A percentile compares a stretch with the other conserved stretches of the same genome.
These are phyloP conservation scores for Oryzias woworae DNA, from an alignment of 2,113 vertebrate species.

Conservation along the genomic window DNA sequence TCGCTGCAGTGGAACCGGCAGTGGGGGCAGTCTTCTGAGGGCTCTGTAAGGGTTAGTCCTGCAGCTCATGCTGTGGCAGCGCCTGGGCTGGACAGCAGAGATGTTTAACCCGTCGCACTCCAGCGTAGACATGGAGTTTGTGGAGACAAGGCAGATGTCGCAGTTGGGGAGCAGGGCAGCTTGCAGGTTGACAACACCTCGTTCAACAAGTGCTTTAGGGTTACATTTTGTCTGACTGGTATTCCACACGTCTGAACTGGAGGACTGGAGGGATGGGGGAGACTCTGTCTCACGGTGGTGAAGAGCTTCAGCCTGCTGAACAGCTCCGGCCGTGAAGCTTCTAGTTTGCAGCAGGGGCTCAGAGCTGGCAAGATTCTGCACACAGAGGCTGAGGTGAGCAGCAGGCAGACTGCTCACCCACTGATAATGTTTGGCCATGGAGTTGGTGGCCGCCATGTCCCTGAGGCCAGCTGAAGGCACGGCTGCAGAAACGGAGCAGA, in stretches of 20 bases:
- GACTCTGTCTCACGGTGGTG: conserved; percentile 74
- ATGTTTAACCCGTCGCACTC: conserved; percentile 12
- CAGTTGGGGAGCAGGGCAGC: conserved; percentile 62
- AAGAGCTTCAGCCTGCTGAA: conserved; percentile 64
- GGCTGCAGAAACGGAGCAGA: conserved; percentile 77
- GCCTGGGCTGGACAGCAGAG: conserved; percentile 1
- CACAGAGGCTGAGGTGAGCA: conserved; percentile 69
- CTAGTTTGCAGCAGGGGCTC: conserved; percentile 74
- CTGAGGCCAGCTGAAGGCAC: conserved; percentile 70
- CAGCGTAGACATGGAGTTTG: conserved; percentile 29
- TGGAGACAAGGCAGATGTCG: conserved; percentile 71
- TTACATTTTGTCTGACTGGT: conserved; percentile 62
- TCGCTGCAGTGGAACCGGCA: too few relatives aligned
- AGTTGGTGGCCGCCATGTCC: conserved; percentile 51
- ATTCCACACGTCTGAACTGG: conserved; percentile 68
- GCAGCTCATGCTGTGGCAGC: conserved; percentile 72
- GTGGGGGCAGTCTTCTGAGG: background rate
- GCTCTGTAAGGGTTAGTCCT: conserved; percentile 64
- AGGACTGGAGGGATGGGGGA: conserved; percentile 63
- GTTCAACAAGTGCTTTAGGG: conserved; percentile 22
- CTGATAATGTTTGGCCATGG: conserved; percentile 72
- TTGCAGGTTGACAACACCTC: conserved; percentile 46
- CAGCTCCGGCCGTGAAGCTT: conserved; percentile 8
- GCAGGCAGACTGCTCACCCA: conserved; percentile 61
- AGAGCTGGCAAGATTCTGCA: conserved; percentile 76